Base-by-base conservation (phyloP, 2,113 vertebrate genomes). In the Delphinus delphis region DNA sequence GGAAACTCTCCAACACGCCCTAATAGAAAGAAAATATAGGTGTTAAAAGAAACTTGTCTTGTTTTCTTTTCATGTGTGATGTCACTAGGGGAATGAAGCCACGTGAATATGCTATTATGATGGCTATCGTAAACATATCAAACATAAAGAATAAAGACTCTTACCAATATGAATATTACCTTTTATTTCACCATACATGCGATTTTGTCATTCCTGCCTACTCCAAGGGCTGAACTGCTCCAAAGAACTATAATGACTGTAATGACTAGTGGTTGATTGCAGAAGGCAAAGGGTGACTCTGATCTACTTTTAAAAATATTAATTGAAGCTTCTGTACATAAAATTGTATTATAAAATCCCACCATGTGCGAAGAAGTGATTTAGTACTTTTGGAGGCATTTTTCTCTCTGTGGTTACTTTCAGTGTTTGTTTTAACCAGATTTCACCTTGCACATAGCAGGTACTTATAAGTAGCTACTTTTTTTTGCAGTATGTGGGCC, bases 1-100 rank as follows among this genome's bases (percentile, higher is more conserved):
- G 98, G 96, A 99, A 99, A 97, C 99, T 99, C 99, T 99, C 99
- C 99, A 99, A 80, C 95, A 99, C 99, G 0, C 99, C 99, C 99
- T 99, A 86, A 0, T 5, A 74, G 95, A 90, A 44, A 96, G 76
- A 97, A 97, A 92, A 97, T 0, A 68, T 0, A 82, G 33, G 44
- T 41, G 94, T 96, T 93, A 88, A 92, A 36, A 25, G 11, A 88
- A 90, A 65, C 60, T 18, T 0, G 3, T 62, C 14, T 28, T 81
- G 33, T 55, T 55, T 90, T 44, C 53, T 88, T 58, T 67, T 31
- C 13, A 25, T 8, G 33, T 76, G 38, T 82, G 44, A 80, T 26
- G 65, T 70, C 47, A n/a, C 31, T 60, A 36, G 36, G 44, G 67
- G 90, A 85, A 83, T 38, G 5, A 82, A 90, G 41, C 44, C 60